Evolutionary conservation across 2,888 invertebrate genomes (phyloP), one percentile per base, ranked within the genome.

Genomic region (Hybos culiciformis): DNA sequence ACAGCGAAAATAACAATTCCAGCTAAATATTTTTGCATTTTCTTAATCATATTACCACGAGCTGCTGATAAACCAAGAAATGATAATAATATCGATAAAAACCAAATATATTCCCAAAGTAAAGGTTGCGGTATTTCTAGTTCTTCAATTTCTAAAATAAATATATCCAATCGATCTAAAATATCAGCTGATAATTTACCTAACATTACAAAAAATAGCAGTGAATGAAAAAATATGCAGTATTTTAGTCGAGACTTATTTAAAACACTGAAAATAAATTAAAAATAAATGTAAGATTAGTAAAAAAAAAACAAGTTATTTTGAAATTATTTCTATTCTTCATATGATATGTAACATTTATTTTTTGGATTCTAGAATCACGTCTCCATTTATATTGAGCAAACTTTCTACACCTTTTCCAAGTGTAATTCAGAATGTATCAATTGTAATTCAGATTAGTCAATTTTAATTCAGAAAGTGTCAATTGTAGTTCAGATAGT

Each of bases 191-290:
- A 83, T 51, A 96, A 73, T 68, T 94, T 93, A 40, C 87, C 80
- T 61, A 91, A 67, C 90, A 96, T 90, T 53, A 82, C 75, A 62
- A 92, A 77, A 66, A 88, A 88, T 56, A 96, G 71, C 49, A 91
- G 67, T 59, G 88, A 83, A 68, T 97, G 97, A 67, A 90, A 83
- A 70, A 90, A 85, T 69, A 94, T 85, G 67, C 92, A 88, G 65
- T 85, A 86, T 70, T 90, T 91, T 66, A 98, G 76, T 59, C 96
- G 80, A 51, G 87, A 87, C 72, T 98, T 98, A 73, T 92, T 93
- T 61, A 87, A 73, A 60, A 91, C 90, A 74, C 97, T 97, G 78
- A 59, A 80, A 79, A 56, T 57, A 57, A 55, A 59, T 32, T 19
- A 19, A 50, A 54, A 46, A 48, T 43, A 41, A 41, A 45, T 32